Base-by-base conservation (phyloP, 2,113 vertebrate genomes). In the Apteryx mantelli region DNA sequence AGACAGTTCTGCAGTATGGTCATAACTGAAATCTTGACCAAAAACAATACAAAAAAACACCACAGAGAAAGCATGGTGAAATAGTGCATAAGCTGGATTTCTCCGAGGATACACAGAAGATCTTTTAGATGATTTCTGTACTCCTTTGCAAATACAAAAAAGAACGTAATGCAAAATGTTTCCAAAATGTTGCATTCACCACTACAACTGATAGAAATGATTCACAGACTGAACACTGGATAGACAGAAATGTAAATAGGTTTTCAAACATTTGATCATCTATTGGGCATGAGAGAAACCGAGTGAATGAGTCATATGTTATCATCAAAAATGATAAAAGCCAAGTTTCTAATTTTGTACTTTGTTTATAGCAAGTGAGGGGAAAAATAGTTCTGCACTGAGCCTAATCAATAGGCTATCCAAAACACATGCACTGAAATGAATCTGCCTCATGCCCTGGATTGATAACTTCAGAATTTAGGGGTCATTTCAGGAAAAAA, bases 271-370 rank as follows among this genome's bases (percentile, higher is more conserved):
- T n/a, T 55, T n/a, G 13, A 77, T 66, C 24, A 56, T 32, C 26
- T 73, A 78, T n/a, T 14, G 8, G 50, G 46, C 71, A 17, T 36
- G 75, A 68, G n/a, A 89, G 66, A 53, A 89, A 65, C 1, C 5
- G 13, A 5, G 1, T 38, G 63, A 89, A 16, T 19, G 34, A 82
- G 79, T 78, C 70, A 76, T 53, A 89, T 3, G 7, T 63, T 87
- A 75, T 16, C 69, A 90, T 25, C 80, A 85, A 26, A 76, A 92
- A 55, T 74, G 80, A 94, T 86, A 92, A 24, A 95, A 71, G 30
- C 22, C 42, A 65, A 68, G 70, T 82, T 97, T 91, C 92, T 95
- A 97, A 95, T 92, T 96, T 86, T 92, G 88, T 93, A 94, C 36
- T 42, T 90, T 90, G 79, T 92, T 93, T 95, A 95, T 89, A 95